Percentiles rank a stretch among this genome's conserved stretches.
phyloP scores from a whole-genome alignment of 2,797 vertebrate species.

The Sebastiscus albofasciatus region DNA sequence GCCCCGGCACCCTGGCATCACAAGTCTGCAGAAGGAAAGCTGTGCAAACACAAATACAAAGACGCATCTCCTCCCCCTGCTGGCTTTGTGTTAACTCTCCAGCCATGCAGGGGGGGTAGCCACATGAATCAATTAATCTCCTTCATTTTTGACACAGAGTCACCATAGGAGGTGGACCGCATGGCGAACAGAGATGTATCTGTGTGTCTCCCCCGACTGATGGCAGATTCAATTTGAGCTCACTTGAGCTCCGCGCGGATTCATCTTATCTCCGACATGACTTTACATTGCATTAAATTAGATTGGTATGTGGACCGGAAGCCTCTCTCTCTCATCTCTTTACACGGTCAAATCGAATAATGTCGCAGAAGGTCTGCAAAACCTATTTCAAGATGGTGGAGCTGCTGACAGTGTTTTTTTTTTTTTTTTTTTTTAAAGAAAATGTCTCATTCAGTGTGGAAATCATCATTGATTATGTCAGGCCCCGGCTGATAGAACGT shows the following conservation, averaged over 20 bases:
- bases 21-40: background rate
- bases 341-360: conserved; percentile 49
- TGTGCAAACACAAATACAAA: conserved; percentile 29
- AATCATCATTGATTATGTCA: conserved; percentile 57
- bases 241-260: conserved; percentile 60
- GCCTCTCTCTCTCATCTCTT: conserved; percentile 53
- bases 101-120: conserved; percentile 10
- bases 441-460: conserved; percentile 23
- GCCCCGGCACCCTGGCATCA: background rate
- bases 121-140: conserved; percentile 63
- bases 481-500: conserved; percentile 23
- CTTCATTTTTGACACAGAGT: conserved; percentile 38
- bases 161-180: conserved; percentile 5
- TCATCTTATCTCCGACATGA: conserved; percentile 67
- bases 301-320: conserved; percentile 45
- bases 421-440: background rate
- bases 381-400: background rate
- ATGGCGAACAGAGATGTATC: conserved; percentile 31
- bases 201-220: conserved; percentile 27
- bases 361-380: conserved; percentile 28
- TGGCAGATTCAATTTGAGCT: conserved; percentile 71
- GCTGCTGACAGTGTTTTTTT: conserved; percentile 15
- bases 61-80: background rate
- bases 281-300: conserved; percentile 67
- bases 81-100: conserved; percentile 31